Percentiles rank a stretch among this genome's conserved stretches.
phyloP scores from a whole-genome alignment of 2,797 vertebrate species.

The Dryobates pubescens region DNA sequence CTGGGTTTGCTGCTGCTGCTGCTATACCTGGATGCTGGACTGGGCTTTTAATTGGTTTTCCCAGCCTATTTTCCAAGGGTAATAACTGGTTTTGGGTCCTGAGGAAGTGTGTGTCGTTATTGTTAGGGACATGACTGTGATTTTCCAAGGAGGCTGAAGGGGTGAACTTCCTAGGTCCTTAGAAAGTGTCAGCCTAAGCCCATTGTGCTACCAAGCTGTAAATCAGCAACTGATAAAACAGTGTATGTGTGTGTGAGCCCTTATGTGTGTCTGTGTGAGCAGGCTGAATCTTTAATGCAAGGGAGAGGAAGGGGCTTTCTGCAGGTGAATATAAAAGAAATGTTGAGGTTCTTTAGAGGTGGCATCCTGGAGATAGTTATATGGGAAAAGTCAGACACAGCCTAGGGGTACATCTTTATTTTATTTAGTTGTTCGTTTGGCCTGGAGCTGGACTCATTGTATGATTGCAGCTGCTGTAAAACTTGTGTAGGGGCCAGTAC shows the following conservation, averaged over 20 bases:
- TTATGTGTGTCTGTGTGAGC: not conserved
- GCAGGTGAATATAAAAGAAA: constrained; percentile 59
- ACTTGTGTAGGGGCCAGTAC: constrained; percentile 21
- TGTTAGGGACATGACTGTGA: constrained; percentile 17
- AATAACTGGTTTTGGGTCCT: constrained; percentile 10
- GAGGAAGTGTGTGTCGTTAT: constrained; percentile 12
- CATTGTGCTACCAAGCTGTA: constrained; percentile 29
- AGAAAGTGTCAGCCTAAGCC: constrained; percentile 41
- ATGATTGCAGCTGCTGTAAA: constrained; percentile 51
- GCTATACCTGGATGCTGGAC: constrained; percentile 28
- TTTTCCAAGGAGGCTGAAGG: constrained; percentile 38
- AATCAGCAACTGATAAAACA: constrained; percentile 41
- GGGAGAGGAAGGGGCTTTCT: constrained; percentile 53
- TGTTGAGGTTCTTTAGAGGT: constrained; percentile 34
- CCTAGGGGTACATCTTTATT: constrained; percentile 67
- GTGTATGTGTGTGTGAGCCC: not conserved
- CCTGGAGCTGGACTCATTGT: constrained; percentile 52
- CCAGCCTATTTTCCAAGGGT: constrained; percentile 17
- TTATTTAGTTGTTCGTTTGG: constrained; percentile 67
- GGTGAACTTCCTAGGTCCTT: constrained; percentile 44
- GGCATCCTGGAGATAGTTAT: constrained; percentile 57
- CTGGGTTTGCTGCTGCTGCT: constrained; percentile 14
- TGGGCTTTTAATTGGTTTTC: constrained; percentile 55
- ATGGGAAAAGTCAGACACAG: constrained; percentile 61
- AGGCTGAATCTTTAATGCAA: constrained; percentile 59